Evolutionary conservation across 2,797 vertebrate species (phyloP).

Genomic region (Pseudotriccus pelzelni): DNA sequence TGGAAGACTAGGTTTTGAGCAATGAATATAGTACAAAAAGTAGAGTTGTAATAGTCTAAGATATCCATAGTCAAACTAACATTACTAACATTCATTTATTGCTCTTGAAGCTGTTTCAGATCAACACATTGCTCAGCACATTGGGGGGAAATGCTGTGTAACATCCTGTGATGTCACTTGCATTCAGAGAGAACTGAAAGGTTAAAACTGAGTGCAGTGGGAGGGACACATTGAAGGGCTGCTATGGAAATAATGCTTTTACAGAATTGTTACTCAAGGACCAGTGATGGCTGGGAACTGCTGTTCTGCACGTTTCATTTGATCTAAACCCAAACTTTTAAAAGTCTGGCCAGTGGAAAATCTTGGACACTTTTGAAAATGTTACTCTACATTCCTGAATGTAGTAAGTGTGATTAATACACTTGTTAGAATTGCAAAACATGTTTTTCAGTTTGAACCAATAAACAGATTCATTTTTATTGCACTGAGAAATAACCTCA

Average conservation of each 20-base stretch:
- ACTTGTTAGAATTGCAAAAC: not conserved
- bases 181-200: not conserved
- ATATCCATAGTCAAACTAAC: not conserved
- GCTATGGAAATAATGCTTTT: not conserved
- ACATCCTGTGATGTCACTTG: accelerated
- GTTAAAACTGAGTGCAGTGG: not conserved
- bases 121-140: not conserved
- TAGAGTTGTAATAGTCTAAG: not conserved
- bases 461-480: not conserved
- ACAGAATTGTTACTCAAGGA: not conserved
- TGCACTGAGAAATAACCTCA: not conserved
- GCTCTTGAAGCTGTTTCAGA: not conserved
- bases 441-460: not conserved
- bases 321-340: not conserved
- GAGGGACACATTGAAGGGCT: not conserved
- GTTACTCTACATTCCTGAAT: not conserved
- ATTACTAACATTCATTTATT: not conserved
- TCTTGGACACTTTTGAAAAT: not conserved
- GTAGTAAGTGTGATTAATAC: not conserved
- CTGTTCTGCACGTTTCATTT: not conserved
- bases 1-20: not conserved
- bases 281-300: not conserved
- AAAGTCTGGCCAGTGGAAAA: not conserved
- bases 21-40: not conserved
- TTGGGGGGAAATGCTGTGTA: not conserved